phyloP scores from a whole-genome alignment of 2,113 vertebrate species.

The Uria lomvia region DNA sequence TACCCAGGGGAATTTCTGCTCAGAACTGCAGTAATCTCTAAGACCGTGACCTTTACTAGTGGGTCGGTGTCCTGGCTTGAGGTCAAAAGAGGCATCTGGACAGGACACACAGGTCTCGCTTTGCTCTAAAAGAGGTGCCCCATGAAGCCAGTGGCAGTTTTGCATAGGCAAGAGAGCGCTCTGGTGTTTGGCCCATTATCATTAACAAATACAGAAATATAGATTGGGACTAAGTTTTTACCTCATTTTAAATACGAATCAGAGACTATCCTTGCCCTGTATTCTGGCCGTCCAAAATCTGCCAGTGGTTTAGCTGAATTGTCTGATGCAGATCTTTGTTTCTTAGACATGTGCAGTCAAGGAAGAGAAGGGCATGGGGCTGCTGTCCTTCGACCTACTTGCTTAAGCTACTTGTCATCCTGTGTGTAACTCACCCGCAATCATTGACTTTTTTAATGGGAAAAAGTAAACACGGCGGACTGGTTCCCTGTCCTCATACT shows the following conservation, averaged over 20 bases:
- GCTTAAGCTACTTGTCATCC: neutral
- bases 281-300: neutral
- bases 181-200: neutral
- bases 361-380: neutral
- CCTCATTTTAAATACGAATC: neutral
- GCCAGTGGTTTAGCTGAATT: neutral
- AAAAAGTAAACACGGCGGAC: neutral
- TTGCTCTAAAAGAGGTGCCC: neutral
- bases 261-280: neutral
- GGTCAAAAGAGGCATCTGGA: neutral
- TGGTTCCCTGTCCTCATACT: neutral
- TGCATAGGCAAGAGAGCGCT: neutral
- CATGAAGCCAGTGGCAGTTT: fast-evolving
- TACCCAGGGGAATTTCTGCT: neutral
- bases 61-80: neutral
- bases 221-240: neutral
- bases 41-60: neutral
- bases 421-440: neutral
- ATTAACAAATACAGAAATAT: neutral
- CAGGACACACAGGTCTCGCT: neutral
- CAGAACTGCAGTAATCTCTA: neutral
- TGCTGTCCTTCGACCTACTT: neutral
- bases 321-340: neutral
- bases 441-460: neutral
- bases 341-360: neutral